Base-by-base conservation (phyloP, 2,888 invertebrate genomes). In the Zhengitettix transpicula region DNA sequence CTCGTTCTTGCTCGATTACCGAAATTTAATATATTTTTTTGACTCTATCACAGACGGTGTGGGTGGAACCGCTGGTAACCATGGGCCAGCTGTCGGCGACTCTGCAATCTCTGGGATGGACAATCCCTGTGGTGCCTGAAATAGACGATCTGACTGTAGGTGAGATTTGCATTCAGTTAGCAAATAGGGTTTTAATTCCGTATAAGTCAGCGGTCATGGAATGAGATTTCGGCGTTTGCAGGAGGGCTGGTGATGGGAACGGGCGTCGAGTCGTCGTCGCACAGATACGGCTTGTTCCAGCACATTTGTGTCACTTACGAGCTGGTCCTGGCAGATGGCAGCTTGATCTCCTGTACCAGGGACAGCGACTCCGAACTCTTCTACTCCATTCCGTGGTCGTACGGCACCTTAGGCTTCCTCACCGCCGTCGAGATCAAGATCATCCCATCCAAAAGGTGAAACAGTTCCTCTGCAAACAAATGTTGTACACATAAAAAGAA, bases 111-210 rank as follows among this genome's bases (percentile, higher is more conserved):
- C 71, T 85, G 0, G 89, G 89, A 0, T 83, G 85, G 75, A 87
- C 89, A 0, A 75, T 90, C 42, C 84, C 89, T 0, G 83, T 90
- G 15, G 77, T 89, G 0, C 89, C 89, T 0, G 90, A 91, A 72
- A 72, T 91, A 52, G 89, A 89, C 71, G 89, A 89, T 73, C 77
- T 90, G 17, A 91, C 90, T 1, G 85, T 90, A 10, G 90, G 81
- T 77, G 69, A 68, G 74, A 67, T 60, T 60, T 57, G 65, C 53
- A 14, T 16, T 16, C 1, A 47, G 10, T 17, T 12, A 17, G 5
- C 14, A 16, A 53, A 15, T 17, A 9, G 1, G 14, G 28, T 15
- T 15, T 16, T n/a, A n/a, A 14, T 51, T 51, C 16, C 51, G n/a
- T 51, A 12, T 14, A 9, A 1, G 16, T 1, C n/a, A 52, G 9